Evolutionary conservation across 2,888 invertebrate species (phyloP).

Genomic region (Margaritifera margaritifera): DNA sequence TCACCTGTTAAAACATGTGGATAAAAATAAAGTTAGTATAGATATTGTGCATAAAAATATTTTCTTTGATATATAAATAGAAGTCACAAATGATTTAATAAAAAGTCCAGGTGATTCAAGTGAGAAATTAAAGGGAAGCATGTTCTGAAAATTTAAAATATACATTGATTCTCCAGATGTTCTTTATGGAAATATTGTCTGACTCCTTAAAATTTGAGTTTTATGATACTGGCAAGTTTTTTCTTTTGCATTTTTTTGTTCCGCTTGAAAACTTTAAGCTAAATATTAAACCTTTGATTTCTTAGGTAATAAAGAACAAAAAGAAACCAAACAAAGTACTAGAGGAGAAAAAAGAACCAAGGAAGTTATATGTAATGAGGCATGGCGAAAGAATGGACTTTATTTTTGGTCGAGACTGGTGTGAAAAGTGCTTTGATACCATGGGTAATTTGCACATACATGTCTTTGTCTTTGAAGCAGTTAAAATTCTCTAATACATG

Average conservation of each 20-base stretch:
- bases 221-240: neutral
- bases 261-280: neutral
- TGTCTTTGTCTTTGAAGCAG: too few relatives aligned
- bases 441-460: conserved; percentile 45
- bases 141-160: too few relatives aligned
- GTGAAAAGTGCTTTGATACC: conserved; percentile 88
- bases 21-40: too few relatives aligned
- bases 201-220: neutral
- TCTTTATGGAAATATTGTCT: too few relatives aligned
- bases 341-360: conserved; percentile 24
- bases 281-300: neutral
- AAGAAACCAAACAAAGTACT: neutral
- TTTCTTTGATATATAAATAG: too few relatives aligned
- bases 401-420: conserved; percentile 88
- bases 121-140: too few relatives aligned
- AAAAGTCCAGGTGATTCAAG: too few relatives aligned
- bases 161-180: too few relatives aligned
- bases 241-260: neutral
- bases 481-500: too few relatives aligned
- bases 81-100: too few relatives aligned
- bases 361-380: conserved; percentile 81
- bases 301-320: conserved; percentile 1
- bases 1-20: too few relatives aligned
- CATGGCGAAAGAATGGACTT: conserved; percentile 97
- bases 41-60: too few relatives aligned